Percentiles rank a stretch among this genome's conserved stretches.
These are phyloP conservation scores for Diogma glabrata DNA, from an alignment of 2,888 invertebrate genomes.

Conservation along the genomic window DNA sequence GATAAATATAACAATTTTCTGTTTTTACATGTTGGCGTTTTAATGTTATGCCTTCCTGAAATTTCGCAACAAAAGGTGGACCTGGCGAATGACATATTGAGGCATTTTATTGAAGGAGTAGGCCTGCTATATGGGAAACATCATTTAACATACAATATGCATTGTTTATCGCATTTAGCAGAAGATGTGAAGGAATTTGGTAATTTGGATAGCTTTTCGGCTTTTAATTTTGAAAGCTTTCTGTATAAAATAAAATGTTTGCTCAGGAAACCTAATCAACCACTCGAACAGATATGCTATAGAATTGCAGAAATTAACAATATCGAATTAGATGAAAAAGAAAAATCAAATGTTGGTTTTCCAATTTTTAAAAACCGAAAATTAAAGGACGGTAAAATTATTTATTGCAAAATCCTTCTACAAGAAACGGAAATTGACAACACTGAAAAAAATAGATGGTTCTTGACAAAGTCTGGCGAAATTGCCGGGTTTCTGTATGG, in stretches of 20 bases:
- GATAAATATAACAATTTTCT: slow-evolving; percentile 19
- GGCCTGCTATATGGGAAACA: slow-evolving; percentile 18
- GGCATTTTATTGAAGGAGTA: slow-evolving; percentile 19
- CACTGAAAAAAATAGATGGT: slow-evolving; percentile 1
- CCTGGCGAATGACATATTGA: slow-evolving; percentile 19
- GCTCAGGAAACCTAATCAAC: slow-evolving; percentile 16
- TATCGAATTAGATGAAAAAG: not conserved
- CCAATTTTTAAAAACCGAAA: not conserved
- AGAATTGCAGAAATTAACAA: slow-evolving; percentile 13
- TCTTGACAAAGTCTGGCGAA: too few relatives aligned
- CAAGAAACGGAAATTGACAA: not conserved
- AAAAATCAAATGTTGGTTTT: not conserved
- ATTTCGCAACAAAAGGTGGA: slow-evolving; percentile 14
- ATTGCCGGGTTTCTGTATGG: too few relatives aligned
- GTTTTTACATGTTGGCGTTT: slow-evolving; percentile 18
- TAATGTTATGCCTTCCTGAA: slow-evolving; percentile 18
- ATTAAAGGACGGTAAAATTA: slow-evolving; percentile 1
- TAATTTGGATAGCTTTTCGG: slow-evolving; percentile 19
- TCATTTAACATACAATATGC: slow-evolving; percentile 19
- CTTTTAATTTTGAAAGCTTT: slow-evolving; percentile 19
- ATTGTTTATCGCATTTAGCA: slow-evolving; percentile 21
- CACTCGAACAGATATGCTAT: slow-evolving; percentile 19
- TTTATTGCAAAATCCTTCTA: not conserved
- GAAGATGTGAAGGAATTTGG: slow-evolving; percentile 19
- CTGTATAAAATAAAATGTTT: slow-evolving; percentile 18